Evolutionary conservation across 2,113 vertebrate species (phyloP).

Genomic region (Megalops atlanticus): DNA sequence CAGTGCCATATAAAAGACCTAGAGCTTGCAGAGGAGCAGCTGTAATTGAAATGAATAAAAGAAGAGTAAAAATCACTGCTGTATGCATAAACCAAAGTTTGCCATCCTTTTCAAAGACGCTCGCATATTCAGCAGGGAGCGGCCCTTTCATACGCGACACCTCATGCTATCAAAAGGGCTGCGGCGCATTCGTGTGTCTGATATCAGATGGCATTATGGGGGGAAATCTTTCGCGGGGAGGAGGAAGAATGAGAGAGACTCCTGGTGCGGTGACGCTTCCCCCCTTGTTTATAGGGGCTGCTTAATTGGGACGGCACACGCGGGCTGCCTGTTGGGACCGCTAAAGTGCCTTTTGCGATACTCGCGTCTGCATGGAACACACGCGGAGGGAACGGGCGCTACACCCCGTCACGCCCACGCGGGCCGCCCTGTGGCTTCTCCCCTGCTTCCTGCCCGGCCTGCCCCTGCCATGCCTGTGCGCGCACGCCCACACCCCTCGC

Average conservation of each 20-base stretch:
- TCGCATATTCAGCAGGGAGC: constrained; percentile 52
- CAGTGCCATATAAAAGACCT: constrained; percentile 5
- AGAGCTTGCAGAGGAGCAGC: constrained; percentile 38
- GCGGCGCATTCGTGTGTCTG: constrained; percentile 50
- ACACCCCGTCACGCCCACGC: constrained; percentile 20
- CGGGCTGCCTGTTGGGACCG: constrained; percentile 41
- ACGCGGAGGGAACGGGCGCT: neutral
- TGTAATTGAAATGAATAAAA: constrained; percentile 57
- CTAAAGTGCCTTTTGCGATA: constrained; percentile 22
- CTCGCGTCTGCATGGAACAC: neutral
- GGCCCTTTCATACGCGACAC: constrained; percentile 63
- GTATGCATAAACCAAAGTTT: constrained; percentile 49
- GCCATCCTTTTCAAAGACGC: constrained; percentile 54
- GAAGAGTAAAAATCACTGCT: constrained; percentile 36
- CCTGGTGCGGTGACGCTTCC: constrained; percentile 58
- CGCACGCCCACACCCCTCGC: neutral
- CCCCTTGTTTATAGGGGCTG: constrained; percentile 56
- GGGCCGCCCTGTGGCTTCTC: constrained; percentile 52
- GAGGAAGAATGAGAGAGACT: constrained; percentile 38
- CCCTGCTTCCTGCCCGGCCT: constrained; percentile 39
- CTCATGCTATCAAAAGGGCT: constrained; percentile 55
- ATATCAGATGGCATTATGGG: constrained; percentile 51
- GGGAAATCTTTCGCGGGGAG: constrained; percentile 36
- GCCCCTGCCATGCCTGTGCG: neutral
- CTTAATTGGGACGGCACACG: constrained; percentile 59